Evolutionary conservation across 2,797 vertebrate genomes (phyloP), one percentile per base, ranked within the genome.

Genomic region (Pseudomugil gertrudae): DNA sequence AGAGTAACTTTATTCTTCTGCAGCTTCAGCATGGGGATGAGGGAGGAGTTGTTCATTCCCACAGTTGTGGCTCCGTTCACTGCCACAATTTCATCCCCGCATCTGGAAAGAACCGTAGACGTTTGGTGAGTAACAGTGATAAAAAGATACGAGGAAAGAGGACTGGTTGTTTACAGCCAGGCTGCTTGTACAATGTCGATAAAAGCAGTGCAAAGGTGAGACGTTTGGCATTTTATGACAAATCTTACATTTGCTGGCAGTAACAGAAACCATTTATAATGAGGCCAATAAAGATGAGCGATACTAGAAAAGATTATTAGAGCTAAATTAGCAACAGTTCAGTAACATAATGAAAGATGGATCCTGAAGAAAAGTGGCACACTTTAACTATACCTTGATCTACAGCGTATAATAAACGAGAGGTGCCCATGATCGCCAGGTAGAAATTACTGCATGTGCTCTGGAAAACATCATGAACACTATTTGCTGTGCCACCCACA

Each of bases 1-100:
- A 98, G 92, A 0, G 95, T 95, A 71, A 97, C 96, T 90, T 90
- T 95, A 80, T 98, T 96, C 88, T 94, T 96, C 80, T 96, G 96
- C 75, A 97, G 95, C 84, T 98, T 97, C 73, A 98, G 90, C 95
- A 96, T 97, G 0, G 96, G 96, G 83, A 98, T 96, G 23, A 98
- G 91, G 5, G 96, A 95, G 0, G 95, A 94, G 90, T 97, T 97
- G 93, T 96, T 97, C 96, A 98, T 97, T 62, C 96, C 96, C 19
- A 95, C 92, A 0, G 96, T 96, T 1, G 95, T 95, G 45, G 95
- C 94, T 33, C 96, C 96, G 0, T 98, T 98, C 48, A 98, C 96
- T 0, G 96, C 96, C 79, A 98, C 96, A 0, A 98, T 98, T 86
- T 98, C 96, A 38, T 97, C 96, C 2, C 96, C 96, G 3, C 96